A percentile compares a stretch with the other conserved stretches of the same genome.
Conservation (phyloP, 2,113 vertebrate genomes). For the Oxygymnocypris stewartii region DNA sequence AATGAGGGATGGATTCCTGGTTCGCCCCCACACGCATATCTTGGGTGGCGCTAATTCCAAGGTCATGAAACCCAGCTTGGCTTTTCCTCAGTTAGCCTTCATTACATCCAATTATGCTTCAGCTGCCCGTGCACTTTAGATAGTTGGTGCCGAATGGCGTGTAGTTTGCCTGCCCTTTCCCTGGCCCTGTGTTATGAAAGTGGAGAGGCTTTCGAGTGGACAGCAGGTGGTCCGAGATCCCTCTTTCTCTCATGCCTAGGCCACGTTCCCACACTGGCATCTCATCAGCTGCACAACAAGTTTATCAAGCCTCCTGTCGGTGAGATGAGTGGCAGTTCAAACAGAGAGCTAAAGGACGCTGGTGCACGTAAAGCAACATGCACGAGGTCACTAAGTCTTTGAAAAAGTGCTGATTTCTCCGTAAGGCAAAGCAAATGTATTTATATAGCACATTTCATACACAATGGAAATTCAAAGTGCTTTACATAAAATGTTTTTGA, state of each 20-base stretch:
- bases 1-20: constrained; percentile 20
- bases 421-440: not conserved
- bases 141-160: constrained; percentile 65
- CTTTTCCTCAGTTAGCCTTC: constrained; percentile 78
- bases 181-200: constrained; percentile 76
- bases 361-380: not conserved
- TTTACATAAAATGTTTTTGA: no score
- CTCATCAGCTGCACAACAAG: constrained; percentile 72
- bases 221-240: constrained; percentile 75
- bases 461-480: no score
- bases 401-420: not conserved
- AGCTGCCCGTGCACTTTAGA: constrained; percentile 71
- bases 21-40: constrained; percentile 67
- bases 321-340: constrained; percentile 11
- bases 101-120: constrained; percentile 79
- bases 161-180: constrained; percentile 67
- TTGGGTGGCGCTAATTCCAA: constrained; percentile 71
- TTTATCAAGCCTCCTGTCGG: constrained; percentile 67
- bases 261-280: constrained; percentile 69
- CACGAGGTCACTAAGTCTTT: not conserved
- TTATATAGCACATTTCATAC: no score
- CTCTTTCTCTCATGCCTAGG: constrained; percentile 58
- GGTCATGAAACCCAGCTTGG: constrained; percentile 72
- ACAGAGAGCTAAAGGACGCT: not conserved
- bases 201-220: constrained; percentile 71